phyloP scores from a whole-genome alignment of 2,797 vertebrate species.

The Salmo trutta region DNA sequence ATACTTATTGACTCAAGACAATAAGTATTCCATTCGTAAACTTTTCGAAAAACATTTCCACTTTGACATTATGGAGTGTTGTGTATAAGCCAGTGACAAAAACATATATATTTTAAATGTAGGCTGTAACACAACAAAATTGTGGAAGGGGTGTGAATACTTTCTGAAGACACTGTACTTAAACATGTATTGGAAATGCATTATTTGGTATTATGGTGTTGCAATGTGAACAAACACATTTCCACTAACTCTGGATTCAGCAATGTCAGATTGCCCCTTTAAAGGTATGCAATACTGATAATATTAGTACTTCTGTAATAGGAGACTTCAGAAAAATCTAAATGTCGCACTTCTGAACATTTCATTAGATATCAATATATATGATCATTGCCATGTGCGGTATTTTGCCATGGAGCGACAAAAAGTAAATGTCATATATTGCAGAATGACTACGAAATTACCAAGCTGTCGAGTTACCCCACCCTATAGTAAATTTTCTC shows the following conservation, averaged over 20 bases:
- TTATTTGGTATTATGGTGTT: no score
- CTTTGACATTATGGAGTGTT: no score
- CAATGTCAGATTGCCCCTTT: neutral
- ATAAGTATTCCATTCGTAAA: no score
- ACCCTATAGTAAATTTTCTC: constrained; percentile 6
- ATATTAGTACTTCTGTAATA: neutral
- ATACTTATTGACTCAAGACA: no score
- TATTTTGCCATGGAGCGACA: neutral
- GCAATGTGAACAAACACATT: neutral
- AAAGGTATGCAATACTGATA: neutral
- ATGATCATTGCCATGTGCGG: neutral
- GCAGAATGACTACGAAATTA: neutral
- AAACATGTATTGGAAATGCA: no score
- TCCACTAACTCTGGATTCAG: neutral
- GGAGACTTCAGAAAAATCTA: neutral
- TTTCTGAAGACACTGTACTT: no score
- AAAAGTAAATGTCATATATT: constrained; percentile 2
- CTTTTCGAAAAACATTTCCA: no score
- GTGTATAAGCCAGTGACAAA: no score
- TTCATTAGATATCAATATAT: neutral
- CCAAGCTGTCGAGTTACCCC: neutral
- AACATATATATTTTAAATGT: no score
- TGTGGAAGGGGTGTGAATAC: no score
- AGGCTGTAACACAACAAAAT: no score
- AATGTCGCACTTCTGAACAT: neutral